phyloP scores from a whole-genome alignment of 2,113 vertebrate genomes.

The Microtus pennsylvanicus region DNA sequence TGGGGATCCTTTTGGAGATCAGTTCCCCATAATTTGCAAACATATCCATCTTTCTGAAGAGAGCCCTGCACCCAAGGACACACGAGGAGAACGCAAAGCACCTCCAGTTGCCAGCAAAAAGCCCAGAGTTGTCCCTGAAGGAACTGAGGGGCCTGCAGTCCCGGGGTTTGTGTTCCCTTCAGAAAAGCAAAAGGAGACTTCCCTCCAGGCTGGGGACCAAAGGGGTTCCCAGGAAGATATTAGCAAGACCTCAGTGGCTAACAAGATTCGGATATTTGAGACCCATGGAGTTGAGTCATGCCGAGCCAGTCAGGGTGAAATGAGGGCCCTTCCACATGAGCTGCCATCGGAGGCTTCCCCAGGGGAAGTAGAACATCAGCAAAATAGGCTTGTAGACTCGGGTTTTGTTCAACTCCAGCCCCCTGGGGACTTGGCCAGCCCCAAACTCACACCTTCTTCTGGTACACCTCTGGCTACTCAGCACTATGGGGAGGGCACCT shows the following conservation, averaged over 20 bases:
- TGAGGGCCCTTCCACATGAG: conserved; percentile 57
- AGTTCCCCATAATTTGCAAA: background rate
- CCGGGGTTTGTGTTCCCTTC: conserved; percentile 32
- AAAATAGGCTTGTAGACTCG: conserved; percentile 25
- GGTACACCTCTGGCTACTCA: background rate
- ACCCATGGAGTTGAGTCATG: conserved; percentile 55
- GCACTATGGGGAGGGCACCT: conserved; percentile 31
- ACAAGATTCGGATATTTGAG: conserved; percentile 89
- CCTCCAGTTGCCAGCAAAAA: conserved; percentile 35
- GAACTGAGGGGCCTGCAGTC: background rate
- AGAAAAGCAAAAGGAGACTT: conserved; percentile 52
- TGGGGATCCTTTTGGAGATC: conserved; percentile 20
- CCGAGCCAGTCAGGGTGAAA: conserved; percentile 27
- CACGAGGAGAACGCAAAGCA: background rate
- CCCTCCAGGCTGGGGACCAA: conserved; percentile 28
- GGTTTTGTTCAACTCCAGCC: background rate
- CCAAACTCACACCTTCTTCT: conserved; percentile 23
- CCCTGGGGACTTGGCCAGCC: background rate
- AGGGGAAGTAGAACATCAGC: conserved; percentile 45
- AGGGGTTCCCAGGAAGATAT: conserved; percentile 73
- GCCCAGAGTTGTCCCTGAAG: conserved; percentile 3
- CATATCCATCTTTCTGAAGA: conserved; percentile 19
- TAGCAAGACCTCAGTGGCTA: conserved; percentile 85
- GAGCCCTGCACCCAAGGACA: background rate
- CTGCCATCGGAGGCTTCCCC: background rate